Evolutionary conservation across 1,140 invertebrate genomes (phyloP).

Genomic region (Conopomorpha cramerella): DNA sequence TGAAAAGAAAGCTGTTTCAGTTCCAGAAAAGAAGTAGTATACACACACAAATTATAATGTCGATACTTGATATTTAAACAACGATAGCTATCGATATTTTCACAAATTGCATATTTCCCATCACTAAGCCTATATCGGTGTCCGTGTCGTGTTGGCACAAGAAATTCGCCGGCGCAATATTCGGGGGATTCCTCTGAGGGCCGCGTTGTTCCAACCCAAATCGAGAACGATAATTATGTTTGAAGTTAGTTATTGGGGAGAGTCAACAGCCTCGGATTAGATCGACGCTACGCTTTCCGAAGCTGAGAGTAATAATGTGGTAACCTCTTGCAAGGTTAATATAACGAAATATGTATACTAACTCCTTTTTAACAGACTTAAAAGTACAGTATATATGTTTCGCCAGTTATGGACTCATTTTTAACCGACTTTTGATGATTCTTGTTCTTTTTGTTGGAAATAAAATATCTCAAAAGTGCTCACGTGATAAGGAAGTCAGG

Average conservation of each 20-base stretch:
- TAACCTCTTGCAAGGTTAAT: neutral
- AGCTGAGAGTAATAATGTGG: neutral
- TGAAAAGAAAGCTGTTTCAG: too few species aligned
- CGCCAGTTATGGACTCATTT: neutral
- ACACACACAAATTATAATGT: too few species aligned
- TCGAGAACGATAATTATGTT: conserved; percentile 56
- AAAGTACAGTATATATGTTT: neutral
- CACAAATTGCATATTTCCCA: too few species aligned
- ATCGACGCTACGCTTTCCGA: neutral
- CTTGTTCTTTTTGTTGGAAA: neutral
- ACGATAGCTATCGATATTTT: too few species aligned
- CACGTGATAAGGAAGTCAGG: too few species aligned
- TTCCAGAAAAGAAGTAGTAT: too few species aligned
- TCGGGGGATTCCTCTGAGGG: conserved; percentile 35
- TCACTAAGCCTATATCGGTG: conserved; percentile 27
- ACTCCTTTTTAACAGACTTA: neutral
- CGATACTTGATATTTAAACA: too few species aligned
- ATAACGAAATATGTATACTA: neutral
- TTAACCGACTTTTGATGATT: neutral
- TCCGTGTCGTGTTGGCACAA: conserved; percentile 48
- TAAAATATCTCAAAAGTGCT: too few species aligned
- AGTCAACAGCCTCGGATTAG: conserved; percentile 36
- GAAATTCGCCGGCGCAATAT: conserved; percentile 49
- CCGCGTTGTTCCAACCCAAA: conserved; percentile 12
- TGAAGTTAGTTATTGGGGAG: conserved; percentile 54